These are phyloP conservation scores for Cerastoderma edule DNA, from an alignment of 2,888 invertebrate species.

Conservation along the genomic window DNA sequence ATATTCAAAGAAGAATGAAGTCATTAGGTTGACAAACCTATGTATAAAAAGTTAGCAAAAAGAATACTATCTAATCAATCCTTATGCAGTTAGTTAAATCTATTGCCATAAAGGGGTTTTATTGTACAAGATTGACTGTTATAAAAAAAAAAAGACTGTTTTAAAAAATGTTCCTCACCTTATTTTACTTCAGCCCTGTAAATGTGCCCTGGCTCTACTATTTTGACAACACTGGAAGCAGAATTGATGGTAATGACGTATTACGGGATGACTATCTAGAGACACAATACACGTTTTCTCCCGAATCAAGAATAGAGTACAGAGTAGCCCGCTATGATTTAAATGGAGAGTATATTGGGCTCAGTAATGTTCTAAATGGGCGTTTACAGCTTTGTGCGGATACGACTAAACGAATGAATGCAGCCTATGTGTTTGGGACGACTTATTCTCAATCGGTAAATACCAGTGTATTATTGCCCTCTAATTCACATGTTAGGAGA, in stretches of 20 bases:
- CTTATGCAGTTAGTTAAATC: too few relatives aligned
- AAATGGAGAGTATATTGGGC: conserved; percentile 82
- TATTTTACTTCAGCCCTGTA: conserved; percentile 62
- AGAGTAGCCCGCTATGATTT: conserved; percentile 77
- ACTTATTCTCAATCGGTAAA: conserved; percentile 79
- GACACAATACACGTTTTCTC: conserved; percentile 75
- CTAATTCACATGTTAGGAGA: too few relatives aligned
- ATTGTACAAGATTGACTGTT: too few relatives aligned
- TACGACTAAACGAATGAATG: conserved; percentile 73
- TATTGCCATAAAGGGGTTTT: too few relatives aligned
- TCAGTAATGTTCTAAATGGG: conserved; percentile 73
- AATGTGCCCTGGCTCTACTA: conserved; percentile 79
- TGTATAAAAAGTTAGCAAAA: too few relatives aligned
- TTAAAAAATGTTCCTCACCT: too few relatives aligned
- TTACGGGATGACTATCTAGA: conserved; percentile 64
- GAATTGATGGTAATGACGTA: conserved; percentile 61
- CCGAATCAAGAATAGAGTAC: conserved; percentile 74
- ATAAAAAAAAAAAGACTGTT: too few relatives aligned
- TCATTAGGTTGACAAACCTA: too few relatives aligned
- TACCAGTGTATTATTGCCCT: conserved; percentile 5
- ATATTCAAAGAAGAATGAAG: too few relatives aligned
- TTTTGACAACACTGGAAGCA: conserved; percentile 22
- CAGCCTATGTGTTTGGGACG: conserved; percentile 83
- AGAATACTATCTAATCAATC: too few relatives aligned
- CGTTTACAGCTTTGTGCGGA: conserved; percentile 83